These are phyloP conservation scores for Syngnathus rostellatus DNA, from an alignment of 2,797 vertebrate species.

Conservation along the genomic window DNA sequence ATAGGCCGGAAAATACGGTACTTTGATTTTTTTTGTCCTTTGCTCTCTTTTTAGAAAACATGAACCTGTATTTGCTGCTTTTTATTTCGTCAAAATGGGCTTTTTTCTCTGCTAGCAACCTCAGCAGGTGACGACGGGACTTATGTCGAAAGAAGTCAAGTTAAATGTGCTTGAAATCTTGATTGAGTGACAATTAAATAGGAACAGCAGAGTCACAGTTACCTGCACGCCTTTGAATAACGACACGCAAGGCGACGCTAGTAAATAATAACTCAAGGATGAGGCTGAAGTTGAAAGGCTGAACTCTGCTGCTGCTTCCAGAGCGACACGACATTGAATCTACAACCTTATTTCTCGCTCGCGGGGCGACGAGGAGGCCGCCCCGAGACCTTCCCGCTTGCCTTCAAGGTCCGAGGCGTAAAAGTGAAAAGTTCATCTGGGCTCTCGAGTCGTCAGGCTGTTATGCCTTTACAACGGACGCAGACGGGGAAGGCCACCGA, in stretches of 20 bases:
- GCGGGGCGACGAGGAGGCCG: slow-evolving; percentile 34
- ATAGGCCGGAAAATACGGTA: too few relatives aligned
- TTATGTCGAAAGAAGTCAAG: too few relatives aligned
- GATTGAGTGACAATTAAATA: too few relatives aligned
- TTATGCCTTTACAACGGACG: slow-evolving; percentile 39
- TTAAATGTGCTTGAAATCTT: too few relatives aligned
- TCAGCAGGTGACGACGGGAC: too few relatives aligned
- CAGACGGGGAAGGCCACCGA: slow-evolving; percentile 9
- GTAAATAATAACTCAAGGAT: background rate
- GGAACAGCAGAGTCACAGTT: too few relatives aligned
- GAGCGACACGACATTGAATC: slow-evolving; percentile 41
- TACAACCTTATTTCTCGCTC: slow-evolving; percentile 55
- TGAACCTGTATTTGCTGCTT: too few relatives aligned
- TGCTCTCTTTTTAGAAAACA: too few relatives aligned
- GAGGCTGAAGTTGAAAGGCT: background rate
- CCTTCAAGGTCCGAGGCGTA: slow-evolving; percentile 59
- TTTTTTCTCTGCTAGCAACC: too few relatives aligned
- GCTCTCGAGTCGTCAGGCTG: slow-evolving; percentile 48
- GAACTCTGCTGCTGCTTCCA: slow-evolving; percentile 9
- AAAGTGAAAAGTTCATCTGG: slow-evolving; percentile 67
- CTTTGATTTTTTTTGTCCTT: too few relatives aligned
- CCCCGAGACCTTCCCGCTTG: slow-evolving; percentile 62
- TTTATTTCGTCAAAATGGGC: too few relatives aligned
- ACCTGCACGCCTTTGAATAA: background rate
- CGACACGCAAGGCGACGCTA: background rate